These are phyloP conservation scores for Pseudachorutes palmiensis DNA, from an alignment of 1,140 invertebrate species.

Conservation along the genomic window DNA sequence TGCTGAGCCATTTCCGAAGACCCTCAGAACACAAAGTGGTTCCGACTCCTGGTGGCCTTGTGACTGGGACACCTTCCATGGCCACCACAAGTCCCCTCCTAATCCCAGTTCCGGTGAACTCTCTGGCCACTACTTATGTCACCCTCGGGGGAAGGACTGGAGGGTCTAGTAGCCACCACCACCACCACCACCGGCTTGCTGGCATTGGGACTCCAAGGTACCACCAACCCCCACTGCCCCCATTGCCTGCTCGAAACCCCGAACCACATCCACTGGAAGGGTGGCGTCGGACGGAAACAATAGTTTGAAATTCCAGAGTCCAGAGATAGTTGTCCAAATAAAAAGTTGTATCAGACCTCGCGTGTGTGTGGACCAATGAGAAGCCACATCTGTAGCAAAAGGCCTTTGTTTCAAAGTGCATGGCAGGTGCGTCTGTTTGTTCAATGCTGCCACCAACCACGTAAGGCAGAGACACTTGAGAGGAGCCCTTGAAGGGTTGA, in stretches of 20 bases:
- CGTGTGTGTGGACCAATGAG: too few species aligned
- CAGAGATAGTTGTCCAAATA: too few species aligned
- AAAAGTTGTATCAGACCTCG: too few species aligned
- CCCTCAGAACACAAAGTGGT: not conserved
- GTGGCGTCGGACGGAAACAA: slow-evolving; percentile 36
- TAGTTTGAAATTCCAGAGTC: slow-evolving; percentile 30
- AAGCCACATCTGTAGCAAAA: too few species aligned
- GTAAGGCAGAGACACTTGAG: too few species aligned
- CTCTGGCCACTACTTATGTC: slow-evolving; percentile 1
- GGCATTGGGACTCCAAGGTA: not conserved
- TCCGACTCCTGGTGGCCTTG: not conserved
- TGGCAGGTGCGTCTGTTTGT: too few species aligned
- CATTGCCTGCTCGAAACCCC: slow-evolving; percentile 25
- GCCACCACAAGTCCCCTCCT: not conserved
- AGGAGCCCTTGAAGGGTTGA: too few species aligned
- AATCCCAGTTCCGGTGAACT: slow-evolving; percentile 11
- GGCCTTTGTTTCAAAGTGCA: too few species aligned
- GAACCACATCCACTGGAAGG: slow-evolving; percentile 26
- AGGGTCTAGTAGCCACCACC: slow-evolving; percentile 16
- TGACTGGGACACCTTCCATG: not conserved
- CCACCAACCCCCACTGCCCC: slow-evolving; percentile 27
- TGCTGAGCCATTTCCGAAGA: not conserved
- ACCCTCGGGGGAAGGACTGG: not conserved
- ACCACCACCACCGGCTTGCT: slow-evolving; percentile 13
- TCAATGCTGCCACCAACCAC: too few species aligned